These are phyloP conservation scores for Bos indicus DNA, from an alignment of 2,113 vertebrate genomes.

Conservation along the genomic window DNA sequence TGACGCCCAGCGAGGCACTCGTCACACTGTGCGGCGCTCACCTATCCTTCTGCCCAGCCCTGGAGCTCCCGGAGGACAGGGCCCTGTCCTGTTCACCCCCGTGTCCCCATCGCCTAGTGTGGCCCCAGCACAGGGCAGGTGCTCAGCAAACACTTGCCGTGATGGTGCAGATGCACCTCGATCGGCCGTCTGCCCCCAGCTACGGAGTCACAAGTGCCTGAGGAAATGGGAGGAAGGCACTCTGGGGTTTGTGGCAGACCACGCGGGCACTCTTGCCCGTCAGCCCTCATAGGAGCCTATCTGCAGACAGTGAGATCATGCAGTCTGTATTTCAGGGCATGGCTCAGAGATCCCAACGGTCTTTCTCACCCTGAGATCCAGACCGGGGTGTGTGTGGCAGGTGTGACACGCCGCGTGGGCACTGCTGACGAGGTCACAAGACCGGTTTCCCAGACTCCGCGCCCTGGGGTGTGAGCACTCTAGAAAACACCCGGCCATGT, in stretches of 20 bases:
- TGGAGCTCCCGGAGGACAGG: not conserved
- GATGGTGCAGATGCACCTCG: not conserved
- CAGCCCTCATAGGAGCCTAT: not conserved
- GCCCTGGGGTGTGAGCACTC: not conserved
- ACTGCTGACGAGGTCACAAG: not conserved
- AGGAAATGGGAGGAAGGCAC: not conserved
- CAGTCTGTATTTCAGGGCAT: not conserved
- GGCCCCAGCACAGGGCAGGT: not conserved
- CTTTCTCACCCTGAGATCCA: not conserved
- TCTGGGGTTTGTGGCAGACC: not conserved
- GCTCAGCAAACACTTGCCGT: not conserved
- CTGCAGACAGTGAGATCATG: not conserved
- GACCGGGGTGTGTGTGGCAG: not conserved
- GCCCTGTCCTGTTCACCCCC: not conserved
- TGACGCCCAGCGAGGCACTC: fast-evolving
- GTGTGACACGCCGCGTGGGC: not conserved
- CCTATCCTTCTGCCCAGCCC: not conserved
- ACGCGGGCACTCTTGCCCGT: not conserved
- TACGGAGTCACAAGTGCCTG: not conserved
- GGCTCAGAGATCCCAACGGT: not conserved
- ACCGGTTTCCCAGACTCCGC: not conserved
- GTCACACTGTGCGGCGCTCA: fast-evolving
- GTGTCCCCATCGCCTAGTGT: not conserved
- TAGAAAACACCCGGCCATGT: not conserved
- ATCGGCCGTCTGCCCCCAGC: not conserved